These are phyloP conservation scores for Linyphia triangularis DNA, from an alignment of 2,888 invertebrate species.

Conservation along the genomic window DNA sequence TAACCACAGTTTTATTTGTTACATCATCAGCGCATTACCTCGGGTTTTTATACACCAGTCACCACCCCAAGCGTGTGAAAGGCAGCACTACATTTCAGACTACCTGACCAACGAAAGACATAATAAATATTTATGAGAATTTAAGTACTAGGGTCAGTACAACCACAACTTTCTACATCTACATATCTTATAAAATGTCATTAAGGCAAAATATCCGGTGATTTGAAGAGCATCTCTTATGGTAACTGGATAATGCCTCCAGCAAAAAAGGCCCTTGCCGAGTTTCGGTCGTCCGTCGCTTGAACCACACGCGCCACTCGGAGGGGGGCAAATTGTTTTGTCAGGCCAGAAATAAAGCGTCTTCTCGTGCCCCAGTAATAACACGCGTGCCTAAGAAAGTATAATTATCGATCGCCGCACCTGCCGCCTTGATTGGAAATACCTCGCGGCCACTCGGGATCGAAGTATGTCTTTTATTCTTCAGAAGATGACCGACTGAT, in stretches of 20 bases:
- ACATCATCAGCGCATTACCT: no score
- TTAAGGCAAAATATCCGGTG: no score
- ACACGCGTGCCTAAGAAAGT: conserved; percentile 67
- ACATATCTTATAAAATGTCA: no score
- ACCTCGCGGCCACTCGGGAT: conserved; percentile 5
- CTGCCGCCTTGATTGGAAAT: conserved; percentile 41
- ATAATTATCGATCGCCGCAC: conserved; percentile 50
- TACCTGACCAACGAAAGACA: background rate
- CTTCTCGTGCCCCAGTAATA: conserved; percentile 58
- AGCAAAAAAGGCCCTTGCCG: background rate
- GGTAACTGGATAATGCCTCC: background rate
- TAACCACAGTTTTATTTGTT: no score
- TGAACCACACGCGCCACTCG: background rate
- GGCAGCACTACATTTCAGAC: background rate
- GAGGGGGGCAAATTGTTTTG: background rate
- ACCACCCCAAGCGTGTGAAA: background rate
- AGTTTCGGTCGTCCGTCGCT: background rate
- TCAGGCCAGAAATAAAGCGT: background rate
- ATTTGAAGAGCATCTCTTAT: no score
- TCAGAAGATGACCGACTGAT: background rate
- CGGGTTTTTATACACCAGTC: no score
- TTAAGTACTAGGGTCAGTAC: background rate
- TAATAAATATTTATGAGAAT: background rate
- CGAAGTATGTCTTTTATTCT: background rate
- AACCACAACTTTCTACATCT: background rate